Conservation (phyloP, 2,888 invertebrate species). For the Caenorhabditis doughertyi region DNA sequence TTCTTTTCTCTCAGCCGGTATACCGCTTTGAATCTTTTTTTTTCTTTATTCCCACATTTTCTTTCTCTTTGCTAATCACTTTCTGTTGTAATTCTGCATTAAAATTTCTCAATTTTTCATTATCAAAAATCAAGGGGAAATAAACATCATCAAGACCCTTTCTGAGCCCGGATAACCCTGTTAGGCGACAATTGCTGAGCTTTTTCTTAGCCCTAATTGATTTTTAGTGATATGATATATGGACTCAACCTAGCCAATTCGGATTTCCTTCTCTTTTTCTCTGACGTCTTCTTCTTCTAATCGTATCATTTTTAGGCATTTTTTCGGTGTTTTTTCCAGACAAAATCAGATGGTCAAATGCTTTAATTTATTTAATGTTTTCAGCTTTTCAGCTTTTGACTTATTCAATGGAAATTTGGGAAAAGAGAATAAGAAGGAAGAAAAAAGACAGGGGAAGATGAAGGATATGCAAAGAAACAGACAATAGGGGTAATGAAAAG, state of each 20-base stretch:
- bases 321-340: neutral
- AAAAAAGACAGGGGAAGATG: neutral
- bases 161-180: neutral
- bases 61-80: neutral
- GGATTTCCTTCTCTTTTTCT: slow-evolving; percentile 5
- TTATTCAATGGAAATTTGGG: neutral
- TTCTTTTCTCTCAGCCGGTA: no score
- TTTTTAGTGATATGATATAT: slow-evolving; percentile 14
- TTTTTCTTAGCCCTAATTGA: neutral
- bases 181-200: neutral
- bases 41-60: slow-evolving; percentile 9
- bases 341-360: no score
- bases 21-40: no score
- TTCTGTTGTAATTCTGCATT: neutral
- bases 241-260: slow-evolving; percentile 43
- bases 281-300: no score
- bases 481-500: no score
- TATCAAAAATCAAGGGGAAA: neutral
- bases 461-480: no score
- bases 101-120: neutral
- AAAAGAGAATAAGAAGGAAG: neutral
- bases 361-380: neutral
- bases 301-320: neutral
- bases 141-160: neutral
- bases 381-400: neutral